Conservation (phyloP, 2,797 vertebrate species). For the Chelon auratus region DNA sequence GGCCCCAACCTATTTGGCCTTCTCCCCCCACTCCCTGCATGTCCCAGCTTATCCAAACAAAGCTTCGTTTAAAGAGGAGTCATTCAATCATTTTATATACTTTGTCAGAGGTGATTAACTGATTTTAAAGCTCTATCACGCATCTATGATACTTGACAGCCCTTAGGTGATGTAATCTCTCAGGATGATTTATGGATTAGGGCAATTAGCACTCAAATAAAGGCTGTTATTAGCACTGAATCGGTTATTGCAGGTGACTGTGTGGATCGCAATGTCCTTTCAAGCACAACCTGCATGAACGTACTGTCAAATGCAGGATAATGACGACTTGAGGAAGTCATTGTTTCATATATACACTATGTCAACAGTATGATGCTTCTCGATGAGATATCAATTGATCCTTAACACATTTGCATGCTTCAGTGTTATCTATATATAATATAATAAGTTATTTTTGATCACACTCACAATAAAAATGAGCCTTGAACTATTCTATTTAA, state of each 20-base stretch:
- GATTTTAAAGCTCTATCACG: constrained; percentile 53
- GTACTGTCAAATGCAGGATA: constrained; percentile 48
- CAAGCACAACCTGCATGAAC: constrained; percentile 33
- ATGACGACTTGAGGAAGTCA: constrained; percentile 48
- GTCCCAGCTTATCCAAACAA: constrained; percentile 52
- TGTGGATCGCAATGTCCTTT: constrained; percentile 41
- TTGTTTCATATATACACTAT: constrained; percentile 42
- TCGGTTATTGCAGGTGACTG: constrained; percentile 53
- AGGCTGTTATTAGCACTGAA: constrained; percentile 70
- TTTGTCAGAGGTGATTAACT: constrained; percentile 64
- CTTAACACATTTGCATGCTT: constrained; percentile 44
- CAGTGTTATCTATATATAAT: constrained; percentile 42
- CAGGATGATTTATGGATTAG: constrained; percentile 72
- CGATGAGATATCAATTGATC: constrained; percentile 49
- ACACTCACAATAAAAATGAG: constrained; percentile 28
- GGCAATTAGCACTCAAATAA: constrained; percentile 72
- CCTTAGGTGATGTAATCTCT: constrained; percentile 68
- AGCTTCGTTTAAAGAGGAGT: constrained; percentile 42
- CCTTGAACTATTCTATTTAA: constrained; percentile 33
- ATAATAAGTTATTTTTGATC: constrained; percentile 39
- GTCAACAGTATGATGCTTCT: constrained; percentile 35
- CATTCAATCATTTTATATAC: constrained; percentile 46
- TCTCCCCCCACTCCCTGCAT: constrained; percentile 24
- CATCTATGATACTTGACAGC: constrained; percentile 67
- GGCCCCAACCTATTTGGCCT: constrained; percentile 7